phyloP scores from a whole-genome alignment of 2,888 invertebrate genomes.

The Bellardia pandia region DNA sequence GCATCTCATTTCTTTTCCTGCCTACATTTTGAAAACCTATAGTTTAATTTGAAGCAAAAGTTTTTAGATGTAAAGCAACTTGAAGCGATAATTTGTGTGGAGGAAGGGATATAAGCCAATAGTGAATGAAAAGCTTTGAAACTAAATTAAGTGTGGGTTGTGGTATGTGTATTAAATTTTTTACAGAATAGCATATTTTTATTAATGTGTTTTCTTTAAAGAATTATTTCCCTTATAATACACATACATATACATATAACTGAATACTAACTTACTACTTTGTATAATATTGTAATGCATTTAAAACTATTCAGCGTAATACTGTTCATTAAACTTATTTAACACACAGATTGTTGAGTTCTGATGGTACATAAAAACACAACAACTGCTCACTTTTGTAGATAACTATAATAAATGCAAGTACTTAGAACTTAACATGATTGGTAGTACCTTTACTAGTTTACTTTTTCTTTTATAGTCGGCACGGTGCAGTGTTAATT shows the following conservation, averaged over 20 bases:
- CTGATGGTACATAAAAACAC: slow-evolving; percentile 9
- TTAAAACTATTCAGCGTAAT: not conserved
- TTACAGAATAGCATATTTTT: not conserved
- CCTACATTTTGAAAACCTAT: slow-evolving; percentile 16
- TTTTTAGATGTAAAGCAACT: slow-evolving; percentile 9
- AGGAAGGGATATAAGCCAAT: not conserved
- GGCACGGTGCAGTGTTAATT: not conserved
- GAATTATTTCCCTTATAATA: no score
- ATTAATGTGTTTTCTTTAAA: not conserved
- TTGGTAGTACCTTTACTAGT: slow-evolving; percentile 28
- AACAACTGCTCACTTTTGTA: not conserved
- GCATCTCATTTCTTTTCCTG: not conserved
- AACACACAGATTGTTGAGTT: slow-evolving; percentile 41
- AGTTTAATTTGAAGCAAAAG: not conserved
- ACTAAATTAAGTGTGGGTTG: not conserved
- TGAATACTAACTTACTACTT: no score
- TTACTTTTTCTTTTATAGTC: not conserved
- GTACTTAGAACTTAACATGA: slow-evolving; percentile 33
- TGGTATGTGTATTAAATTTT: not conserved
- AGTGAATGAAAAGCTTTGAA: not conserved
- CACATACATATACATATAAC: no score
- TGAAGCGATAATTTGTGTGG: slow-evolving; percentile 4
- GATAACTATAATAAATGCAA: slow-evolving; percentile 30
- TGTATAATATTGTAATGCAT: not conserved
- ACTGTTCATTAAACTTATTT: slow-evolving; percentile 37